Evolutionary conservation across 2,888 invertebrate species (phyloP).

Genomic region (Scaptomyza cyrtandrae): DNA sequence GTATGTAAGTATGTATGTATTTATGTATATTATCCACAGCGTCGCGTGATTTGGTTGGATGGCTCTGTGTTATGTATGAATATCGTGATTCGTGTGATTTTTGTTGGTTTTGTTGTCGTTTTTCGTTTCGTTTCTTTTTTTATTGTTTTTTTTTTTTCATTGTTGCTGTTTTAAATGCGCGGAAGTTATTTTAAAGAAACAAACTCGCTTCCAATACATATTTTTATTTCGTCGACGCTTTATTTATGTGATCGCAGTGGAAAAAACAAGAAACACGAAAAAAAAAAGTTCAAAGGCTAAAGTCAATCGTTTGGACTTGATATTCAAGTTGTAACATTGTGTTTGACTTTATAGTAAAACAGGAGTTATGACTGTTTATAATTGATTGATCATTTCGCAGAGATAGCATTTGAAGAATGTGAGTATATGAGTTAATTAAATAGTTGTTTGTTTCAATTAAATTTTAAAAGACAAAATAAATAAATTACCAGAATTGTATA

Average conservation of each 20-base stretch:
- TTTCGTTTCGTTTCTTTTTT: slow-evolving; percentile 22
- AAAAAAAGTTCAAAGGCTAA: slow-evolving; percentile 42
- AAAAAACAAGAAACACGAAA: slow-evolving; percentile 2
- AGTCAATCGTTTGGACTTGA: slow-evolving; percentile 6
- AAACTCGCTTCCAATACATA: slow-evolving; percentile 48
- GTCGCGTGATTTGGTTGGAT: slow-evolving; percentile 63
- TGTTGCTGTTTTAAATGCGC: slow-evolving; percentile 42
- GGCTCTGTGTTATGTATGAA: slow-evolving; percentile 47
- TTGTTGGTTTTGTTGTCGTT: slow-evolving; percentile 39
- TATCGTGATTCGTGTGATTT: slow-evolving; percentile 42
- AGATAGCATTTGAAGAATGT: not conserved
- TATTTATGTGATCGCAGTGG: slow-evolving; percentile 21
- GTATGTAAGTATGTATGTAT: not conserved
- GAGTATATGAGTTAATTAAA: not conserved
- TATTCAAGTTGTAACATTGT: not conserved
- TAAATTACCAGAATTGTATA: too few relatives aligned
- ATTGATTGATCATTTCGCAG: not conserved
- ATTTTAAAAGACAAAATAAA: not conserved
- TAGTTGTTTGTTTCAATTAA: not conserved
- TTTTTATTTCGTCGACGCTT: slow-evolving; percentile 8
- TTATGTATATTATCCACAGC: slow-evolving; percentile 37
- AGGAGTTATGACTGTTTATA: not conserved
- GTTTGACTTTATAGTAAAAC: slow-evolving; percentile 1
- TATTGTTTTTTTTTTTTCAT: slow-evolving; percentile 3
- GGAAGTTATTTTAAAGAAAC: slow-evolving; percentile 63